Conservation (phyloP, 2,113 vertebrate species). For the Halcyon malimbica region DNA sequence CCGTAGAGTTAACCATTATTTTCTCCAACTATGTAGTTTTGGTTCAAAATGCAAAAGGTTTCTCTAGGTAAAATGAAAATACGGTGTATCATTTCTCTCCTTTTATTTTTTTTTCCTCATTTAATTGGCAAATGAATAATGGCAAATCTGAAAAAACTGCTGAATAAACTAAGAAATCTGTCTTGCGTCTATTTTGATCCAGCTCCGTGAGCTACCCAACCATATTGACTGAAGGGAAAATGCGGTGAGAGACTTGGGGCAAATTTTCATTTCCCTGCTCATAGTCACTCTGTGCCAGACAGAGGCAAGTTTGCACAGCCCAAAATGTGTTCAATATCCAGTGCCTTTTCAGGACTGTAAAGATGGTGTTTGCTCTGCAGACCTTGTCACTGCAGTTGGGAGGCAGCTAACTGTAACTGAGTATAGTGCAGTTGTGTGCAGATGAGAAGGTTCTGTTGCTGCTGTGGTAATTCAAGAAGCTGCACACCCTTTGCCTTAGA, state of each 20-base stretch:
- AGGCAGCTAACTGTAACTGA: fast-evolving
- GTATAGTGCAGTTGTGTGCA: background rate
- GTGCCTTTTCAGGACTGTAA: fast-evolving
- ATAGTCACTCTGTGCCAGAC: background rate
- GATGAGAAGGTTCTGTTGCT: background rate
- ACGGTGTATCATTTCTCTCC: background rate
- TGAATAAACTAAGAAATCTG: background rate
- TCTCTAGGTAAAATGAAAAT: background rate
- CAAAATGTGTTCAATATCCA: background rate
- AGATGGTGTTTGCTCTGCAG: background rate
- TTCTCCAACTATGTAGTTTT: background rate
- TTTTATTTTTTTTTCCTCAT: background rate
- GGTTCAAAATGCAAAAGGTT: background rate
- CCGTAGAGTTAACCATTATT: background rate
- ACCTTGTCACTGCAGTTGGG: background rate
- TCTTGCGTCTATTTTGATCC: background rate
- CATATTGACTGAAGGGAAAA: background rate
- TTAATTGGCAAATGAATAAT: background rate
- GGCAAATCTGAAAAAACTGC: background rate
- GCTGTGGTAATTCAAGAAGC: background rate
- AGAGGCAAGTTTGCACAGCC: background rate
- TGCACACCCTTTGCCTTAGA: background rate
- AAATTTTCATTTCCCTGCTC: background rate
- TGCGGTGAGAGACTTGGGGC: background rate
- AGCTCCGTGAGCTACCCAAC: background rate